Conservation (phyloP, 1,140 invertebrate genomes). For the Diplogasteroides magnus region DNA sequence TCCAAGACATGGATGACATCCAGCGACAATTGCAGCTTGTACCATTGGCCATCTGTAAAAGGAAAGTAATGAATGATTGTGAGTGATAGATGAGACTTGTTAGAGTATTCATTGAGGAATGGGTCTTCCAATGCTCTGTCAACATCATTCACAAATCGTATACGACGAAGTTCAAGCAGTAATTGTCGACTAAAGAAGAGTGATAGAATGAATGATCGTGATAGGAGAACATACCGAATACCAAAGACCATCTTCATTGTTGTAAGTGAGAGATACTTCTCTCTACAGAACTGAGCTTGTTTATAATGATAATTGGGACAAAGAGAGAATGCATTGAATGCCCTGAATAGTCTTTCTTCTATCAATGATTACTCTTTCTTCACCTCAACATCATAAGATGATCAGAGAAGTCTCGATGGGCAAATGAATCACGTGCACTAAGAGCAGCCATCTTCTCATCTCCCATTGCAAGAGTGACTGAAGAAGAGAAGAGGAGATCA, state of each 20-base stretch:
- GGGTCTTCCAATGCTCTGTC: slow-evolving; percentile 28
- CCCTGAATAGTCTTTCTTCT: background rate
- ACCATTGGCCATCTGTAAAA: slow-evolving; percentile 49
- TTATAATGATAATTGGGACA: slow-evolving; percentile 60
- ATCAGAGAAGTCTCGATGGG: slow-evolving; percentile 76
- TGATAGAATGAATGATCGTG: background rate
- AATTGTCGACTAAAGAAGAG: slow-evolving; percentile 35
- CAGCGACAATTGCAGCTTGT: slow-evolving; percentile 52
- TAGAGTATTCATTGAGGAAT: slow-evolving; percentile 28
- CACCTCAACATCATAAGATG: slow-evolving; percentile 76
- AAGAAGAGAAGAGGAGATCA: too few species aligned
- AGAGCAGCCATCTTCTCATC: slow-evolving; percentile 57
- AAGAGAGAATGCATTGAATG: too few species aligned
- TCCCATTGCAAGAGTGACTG: slow-evolving; percentile 40
- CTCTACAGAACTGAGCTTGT: slow-evolving; percentile 72
- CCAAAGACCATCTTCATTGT: slow-evolving; percentile 77
- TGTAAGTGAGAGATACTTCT: slow-evolving; percentile 73
- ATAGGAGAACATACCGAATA: slow-evolving; percentile 54
- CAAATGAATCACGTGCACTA: slow-evolving; percentile 67
- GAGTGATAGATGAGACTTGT: background rate
- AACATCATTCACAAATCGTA: slow-evolving; percentile 30
- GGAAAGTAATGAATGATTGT: background rate
- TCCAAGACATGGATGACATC: slow-evolving; percentile 51
- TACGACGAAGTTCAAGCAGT: slow-evolving; percentile 39
- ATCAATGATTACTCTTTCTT: background rate